Percentiles rank a stretch among this genome's conserved stretches.
phyloP scores from a whole-genome alignment of 53 echinoderm and acorn worm species.

The Luidia sarsii region DNA sequence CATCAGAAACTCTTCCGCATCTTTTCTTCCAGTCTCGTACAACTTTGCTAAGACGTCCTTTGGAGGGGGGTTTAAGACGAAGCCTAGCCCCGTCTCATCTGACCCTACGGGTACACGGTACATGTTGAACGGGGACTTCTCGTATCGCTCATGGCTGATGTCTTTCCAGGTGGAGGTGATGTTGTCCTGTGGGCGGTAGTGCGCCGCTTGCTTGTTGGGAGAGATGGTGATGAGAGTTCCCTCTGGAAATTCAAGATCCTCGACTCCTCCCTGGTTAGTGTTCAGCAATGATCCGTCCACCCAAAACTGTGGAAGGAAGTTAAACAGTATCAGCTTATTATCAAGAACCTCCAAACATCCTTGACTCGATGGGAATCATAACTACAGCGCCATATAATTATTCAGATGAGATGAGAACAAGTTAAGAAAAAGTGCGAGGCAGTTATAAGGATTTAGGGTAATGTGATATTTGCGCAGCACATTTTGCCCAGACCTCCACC shows the following conservation, averaged over 20 bases:
- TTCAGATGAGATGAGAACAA: too few relatives aligned
- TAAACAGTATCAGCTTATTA: too few relatives aligned
- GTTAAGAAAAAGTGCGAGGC: background rate
- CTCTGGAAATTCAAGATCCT: conserved; percentile 54
- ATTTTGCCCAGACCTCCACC: too few relatives aligned
- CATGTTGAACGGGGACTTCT: conserved; percentile 61
- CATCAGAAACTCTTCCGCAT: conserved; percentile 49
- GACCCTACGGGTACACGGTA: conserved; percentile 43
- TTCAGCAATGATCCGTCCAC: conserved; percentile 49
- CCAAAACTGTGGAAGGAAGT: too few relatives aligned
- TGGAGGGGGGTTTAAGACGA: conserved; percentile 52
- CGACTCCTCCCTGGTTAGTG: conserved; percentile 34
- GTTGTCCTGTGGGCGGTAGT: conserved; percentile 59
- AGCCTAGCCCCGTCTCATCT: background rate
- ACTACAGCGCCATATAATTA: too few relatives aligned
- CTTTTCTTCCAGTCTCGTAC: conserved; percentile 11
- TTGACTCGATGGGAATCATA: too few relatives aligned
- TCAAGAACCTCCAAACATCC: too few relatives aligned
- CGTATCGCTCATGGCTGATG: conserved; percentile 62
- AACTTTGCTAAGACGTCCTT: conserved; percentile 10
- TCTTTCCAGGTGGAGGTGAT: conserved; percentile 62
- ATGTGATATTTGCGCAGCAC: too few relatives aligned
- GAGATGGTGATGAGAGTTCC: conserved; percentile 60
- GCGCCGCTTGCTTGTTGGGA: conserved; percentile 62
- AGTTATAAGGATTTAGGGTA: too few relatives aligned